Evolutionary conservation across 2,797 vertebrate species (phyloP).

Genomic region (Lithobates pipiens): DNA sequence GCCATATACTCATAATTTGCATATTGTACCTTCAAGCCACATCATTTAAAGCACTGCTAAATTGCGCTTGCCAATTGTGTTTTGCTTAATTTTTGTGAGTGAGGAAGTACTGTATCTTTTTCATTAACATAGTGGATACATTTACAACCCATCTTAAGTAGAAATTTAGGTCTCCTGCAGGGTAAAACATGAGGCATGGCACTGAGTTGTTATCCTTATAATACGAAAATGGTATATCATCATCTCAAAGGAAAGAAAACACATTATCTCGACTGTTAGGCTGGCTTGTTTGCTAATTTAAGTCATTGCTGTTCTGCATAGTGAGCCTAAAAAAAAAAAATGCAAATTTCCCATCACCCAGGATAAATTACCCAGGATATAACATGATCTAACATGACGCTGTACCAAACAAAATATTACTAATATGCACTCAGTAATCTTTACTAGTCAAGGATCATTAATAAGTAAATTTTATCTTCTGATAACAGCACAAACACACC

Average conservation of each 20-base stretch:
- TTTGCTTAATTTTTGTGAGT: neutral
- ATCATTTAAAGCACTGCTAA: neutral
- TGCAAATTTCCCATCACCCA: neutral
- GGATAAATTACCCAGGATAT: neutral
- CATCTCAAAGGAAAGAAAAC: conserved; percentile 2
- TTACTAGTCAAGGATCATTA: neutral
- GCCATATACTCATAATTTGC: neutral
- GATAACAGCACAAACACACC: no score
- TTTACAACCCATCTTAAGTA: conserved; percentile 5
- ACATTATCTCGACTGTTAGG: conserved; percentile 13
- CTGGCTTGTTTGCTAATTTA: neutral
- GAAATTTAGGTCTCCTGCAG: conserved; percentile 32
- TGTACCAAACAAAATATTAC: neutral
- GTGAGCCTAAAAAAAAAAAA: neutral
- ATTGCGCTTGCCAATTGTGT: neutral
- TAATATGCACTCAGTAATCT: neutral
- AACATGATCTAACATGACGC: neutral
- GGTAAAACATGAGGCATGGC: conserved; percentile 20
- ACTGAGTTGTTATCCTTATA: conserved; percentile 29
- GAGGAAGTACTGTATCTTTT: neutral
- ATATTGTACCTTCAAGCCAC: neutral
- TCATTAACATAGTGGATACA: conserved; percentile 22
- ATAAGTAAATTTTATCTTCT: no score
- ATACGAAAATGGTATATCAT: conserved; percentile 30
- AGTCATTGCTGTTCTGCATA: neutral